These are phyloP conservation scores for Fulica atra DNA, from an alignment of 2,113 vertebrate genomes.

Conservation along the genomic window DNA sequence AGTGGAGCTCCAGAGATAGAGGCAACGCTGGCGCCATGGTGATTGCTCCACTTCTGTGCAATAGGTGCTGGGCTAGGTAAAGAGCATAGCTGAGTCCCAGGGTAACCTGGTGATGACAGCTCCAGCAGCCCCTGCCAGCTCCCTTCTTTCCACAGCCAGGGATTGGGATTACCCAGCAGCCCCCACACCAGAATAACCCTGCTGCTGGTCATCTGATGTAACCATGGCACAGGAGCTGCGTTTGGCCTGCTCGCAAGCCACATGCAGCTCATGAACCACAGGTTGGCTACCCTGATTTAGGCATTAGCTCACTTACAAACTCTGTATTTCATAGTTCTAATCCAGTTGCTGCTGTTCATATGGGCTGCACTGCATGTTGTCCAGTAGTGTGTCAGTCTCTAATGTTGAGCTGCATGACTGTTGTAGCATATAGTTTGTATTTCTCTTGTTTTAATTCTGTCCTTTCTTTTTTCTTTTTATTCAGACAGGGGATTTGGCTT, in stretches of 20 bases:
- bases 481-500: conserved; percentile 89
- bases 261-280: background rate
- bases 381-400: background rate
- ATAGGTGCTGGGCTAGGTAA: background rate
- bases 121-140: conserved; percentile 36
- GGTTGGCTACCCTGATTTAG: background rate
- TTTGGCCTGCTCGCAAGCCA: background rate
- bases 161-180: conserved; percentile 42
- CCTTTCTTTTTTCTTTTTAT: conserved; percentile 69
- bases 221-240: conserved; percentile 3
- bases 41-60: background rate
- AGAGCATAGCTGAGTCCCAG: background rate
- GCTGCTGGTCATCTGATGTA: conserved; percentile 13
- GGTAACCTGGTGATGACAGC: background rate
- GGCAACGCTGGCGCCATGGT: fast-evolving
- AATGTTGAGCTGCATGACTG: conserved; percentile 29
- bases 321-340: background rate
- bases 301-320: background rate
- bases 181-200: conserved; percentile 31
- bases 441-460: conserved; percentile 43
- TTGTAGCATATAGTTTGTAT: background rate
- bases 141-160: conserved; percentile 24
- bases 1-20: background rate
- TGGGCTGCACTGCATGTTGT: background rate
- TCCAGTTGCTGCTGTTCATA: background rate